phyloP scores from a whole-genome alignment of 2,888 invertebrate species.

The Synanthedon myopaeformis region DNA sequence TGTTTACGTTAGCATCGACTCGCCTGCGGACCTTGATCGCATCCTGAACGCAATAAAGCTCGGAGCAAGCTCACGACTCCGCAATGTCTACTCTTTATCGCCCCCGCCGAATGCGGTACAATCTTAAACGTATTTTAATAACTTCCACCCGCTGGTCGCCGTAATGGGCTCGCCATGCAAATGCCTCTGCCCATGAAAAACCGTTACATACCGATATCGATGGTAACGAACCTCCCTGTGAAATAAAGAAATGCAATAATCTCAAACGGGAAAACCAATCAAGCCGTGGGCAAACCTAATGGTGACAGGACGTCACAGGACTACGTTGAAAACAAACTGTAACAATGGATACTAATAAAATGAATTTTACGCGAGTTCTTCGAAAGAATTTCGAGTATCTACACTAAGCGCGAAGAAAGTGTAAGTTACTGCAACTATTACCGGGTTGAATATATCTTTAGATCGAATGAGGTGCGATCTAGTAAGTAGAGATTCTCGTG shows the following conservation, averaged over 20 bases:
- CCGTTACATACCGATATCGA: constrained; percentile 55
- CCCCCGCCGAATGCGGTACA: constrained; percentile 44
- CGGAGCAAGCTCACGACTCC: constrained; percentile 56
- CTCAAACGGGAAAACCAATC: constrained; percentile 57
- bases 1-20: constrained; percentile 47
- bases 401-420: constrained; percentile 45
- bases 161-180: constrained; percentile 63
- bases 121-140: constrained; percentile 66
- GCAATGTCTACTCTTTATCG: constrained; percentile 60
- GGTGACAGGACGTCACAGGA: constrained; percentile 13
- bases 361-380: constrained; percentile 4
- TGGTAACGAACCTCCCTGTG: constrained; percentile 47
- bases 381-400: constrained; percentile 31
- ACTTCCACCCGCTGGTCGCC: constrained; percentile 52
- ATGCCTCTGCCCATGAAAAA: constrained; percentile 43
- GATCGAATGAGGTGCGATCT: constrained; percentile 37
- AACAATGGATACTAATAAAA: not conserved
- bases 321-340: constrained; percentile 9
- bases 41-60: constrained; percentile 62
- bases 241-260: constrained; percentile 63
- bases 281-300: constrained; percentile 30
- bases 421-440: constrained; percentile 25
- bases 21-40: constrained; percentile 39
- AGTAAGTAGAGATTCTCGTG: constrained; percentile 37
- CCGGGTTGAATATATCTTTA: constrained; percentile 28